Conservation (phyloP, 2,797 vertebrate genomes). For the Sylvia borin region DNA sequence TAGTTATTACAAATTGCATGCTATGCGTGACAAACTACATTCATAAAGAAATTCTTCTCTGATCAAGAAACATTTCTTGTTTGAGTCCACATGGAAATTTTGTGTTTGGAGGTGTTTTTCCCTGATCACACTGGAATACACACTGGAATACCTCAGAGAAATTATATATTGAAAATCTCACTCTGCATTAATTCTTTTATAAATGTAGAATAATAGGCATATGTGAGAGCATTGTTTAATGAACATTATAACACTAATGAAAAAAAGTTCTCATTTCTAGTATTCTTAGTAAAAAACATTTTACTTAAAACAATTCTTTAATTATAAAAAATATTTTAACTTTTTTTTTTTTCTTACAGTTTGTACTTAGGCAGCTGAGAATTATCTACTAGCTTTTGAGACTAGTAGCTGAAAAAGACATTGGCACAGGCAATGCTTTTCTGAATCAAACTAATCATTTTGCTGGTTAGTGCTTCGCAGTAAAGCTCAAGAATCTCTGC, state of each 20-base stretch:
- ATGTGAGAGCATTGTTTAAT: background rate
- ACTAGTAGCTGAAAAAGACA: background rate
- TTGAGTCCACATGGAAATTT: background rate
- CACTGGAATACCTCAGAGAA: background rate
- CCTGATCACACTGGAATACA: background rate
- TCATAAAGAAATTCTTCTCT: background rate
- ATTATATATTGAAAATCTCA: background rate
- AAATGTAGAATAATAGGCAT: background rate
- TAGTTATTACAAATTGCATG: background rate
- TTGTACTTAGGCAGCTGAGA: background rate
- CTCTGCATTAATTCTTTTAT: background rate
- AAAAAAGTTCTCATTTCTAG: background rate
- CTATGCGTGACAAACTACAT: background rate
- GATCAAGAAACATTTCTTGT: background rate
- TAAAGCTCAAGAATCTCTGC: background rate
- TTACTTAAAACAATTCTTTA: background rate
- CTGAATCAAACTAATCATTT: background rate
- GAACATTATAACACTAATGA: background rate
- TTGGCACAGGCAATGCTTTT: background rate
- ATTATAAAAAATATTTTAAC: background rate
- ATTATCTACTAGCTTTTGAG: background rate
- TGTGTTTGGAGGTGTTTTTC: background rate
- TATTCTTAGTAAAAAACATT: background rate
- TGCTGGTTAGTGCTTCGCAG: background rate
- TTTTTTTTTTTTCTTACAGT: background rate